Conservation (phyloP, 2,113 vertebrate genomes). For the Agapornis roseicollis region DNA sequence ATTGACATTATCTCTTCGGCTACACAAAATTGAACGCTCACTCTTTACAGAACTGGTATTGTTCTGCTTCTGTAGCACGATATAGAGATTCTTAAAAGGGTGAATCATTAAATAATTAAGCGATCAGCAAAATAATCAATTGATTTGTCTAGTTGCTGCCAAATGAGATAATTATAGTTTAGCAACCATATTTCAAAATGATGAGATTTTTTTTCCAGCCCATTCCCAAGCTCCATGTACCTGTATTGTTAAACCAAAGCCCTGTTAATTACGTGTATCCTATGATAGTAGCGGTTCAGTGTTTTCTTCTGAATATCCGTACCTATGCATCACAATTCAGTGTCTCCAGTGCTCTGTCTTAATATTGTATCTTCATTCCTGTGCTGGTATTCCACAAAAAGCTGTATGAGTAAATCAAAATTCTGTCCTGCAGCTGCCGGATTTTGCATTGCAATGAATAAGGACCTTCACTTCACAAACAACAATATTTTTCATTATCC, state of each 20-base stretch:
- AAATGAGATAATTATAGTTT: constrained; percentile 50
- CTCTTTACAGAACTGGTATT: not conserved
- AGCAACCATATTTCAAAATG: not conserved
- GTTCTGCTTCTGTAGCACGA: not conserved
- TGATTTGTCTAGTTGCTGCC: constrained; percentile 23
- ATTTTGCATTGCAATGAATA: constrained; percentile 65
- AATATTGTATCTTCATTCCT: not conserved
- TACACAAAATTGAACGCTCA: not conserved
- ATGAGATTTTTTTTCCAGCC: not conserved
- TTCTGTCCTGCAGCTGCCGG: constrained; percentile 62
- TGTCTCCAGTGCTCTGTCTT: not conserved
- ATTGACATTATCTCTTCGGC: not conserved
- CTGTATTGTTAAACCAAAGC: not conserved
- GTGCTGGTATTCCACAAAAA: constrained; percentile 69
- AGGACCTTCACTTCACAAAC: not conserved
- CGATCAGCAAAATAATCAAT: constrained; percentile 14
- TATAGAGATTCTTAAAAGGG: not conserved
- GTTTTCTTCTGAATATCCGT: not conserved
- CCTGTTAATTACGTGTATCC: not conserved
- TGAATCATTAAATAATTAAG: constrained; percentile 37
- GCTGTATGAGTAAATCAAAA: constrained; percentile 59
- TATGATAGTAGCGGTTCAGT: not conserved
- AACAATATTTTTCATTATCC: constrained; percentile 30
- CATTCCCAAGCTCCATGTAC: not conserved
- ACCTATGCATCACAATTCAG: not conserved